Base-by-base conservation (phyloP, 2,113 vertebrate species). In the Megaleporinus macrocephalus region DNA sequence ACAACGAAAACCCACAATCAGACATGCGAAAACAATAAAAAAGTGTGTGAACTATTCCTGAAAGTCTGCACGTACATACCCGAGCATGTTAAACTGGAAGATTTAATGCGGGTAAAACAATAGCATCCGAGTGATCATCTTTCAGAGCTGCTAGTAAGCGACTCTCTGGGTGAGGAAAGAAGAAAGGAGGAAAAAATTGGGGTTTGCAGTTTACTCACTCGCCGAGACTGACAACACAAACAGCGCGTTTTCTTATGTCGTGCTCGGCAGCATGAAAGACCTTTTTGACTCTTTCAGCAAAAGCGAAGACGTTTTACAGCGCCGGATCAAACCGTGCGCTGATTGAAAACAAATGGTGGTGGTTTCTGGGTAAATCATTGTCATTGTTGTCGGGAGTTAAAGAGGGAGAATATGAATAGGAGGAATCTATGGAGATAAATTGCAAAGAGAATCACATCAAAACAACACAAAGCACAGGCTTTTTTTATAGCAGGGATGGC, bases 51-150 rank as follows among this genome's bases (percentile, higher is more conserved):
- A 44, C 5, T 44, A 11, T 44, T 68, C 13, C 20, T 33, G 30
- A 27, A 41, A 68, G 15, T 9, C 65, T 27, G 33, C 30, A 33
- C n/a, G 65, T 27, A 59, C 73, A 57, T 10, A 59, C 16, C 11
- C 26, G 33, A 27, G 47, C 53, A 27, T 33, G 27, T 51, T 74
- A 74, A 73, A 12, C 6, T 22, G 30, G 30, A 57, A 33, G 65
- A 68, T 68, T 68, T 68, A 68, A 14, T 68, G 65, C 22, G 30
- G 36, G 65, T 12, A 30, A 68, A 68, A 41, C 65, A 68, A 68
- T 68, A 41, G 33, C 29, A 68, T 41, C 65, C 33, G 65, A 22
- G 65, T 41, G 15, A 44, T 44, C 41, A 10, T 44, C 10, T 44
- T 44, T 44, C 41, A 33, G 26, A 24, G 26, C 26, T 24, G 26